Conservation (phyloP, 1,140 invertebrate species). For the Metaphire vulgaris region DNA sequence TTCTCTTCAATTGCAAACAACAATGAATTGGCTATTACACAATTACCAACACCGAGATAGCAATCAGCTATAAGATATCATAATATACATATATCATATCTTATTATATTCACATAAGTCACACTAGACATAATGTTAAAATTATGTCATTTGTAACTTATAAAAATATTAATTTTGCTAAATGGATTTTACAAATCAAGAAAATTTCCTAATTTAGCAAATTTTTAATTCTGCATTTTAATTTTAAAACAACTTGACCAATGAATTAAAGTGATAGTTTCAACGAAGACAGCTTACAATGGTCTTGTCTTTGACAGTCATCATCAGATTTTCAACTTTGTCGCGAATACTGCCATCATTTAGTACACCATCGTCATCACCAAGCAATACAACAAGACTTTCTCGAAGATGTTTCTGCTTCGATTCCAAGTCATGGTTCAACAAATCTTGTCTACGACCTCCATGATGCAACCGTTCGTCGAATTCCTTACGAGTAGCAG, state of each 20-base stretch:
- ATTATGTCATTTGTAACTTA: too few relatives aligned
- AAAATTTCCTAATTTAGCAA: too few relatives aligned
- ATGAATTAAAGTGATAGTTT: too few relatives aligned
- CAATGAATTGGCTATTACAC: conserved; percentile 14
- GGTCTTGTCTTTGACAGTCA: conserved; percentile 34
- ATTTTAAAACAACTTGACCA: too few relatives aligned
- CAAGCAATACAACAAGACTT: background rate
- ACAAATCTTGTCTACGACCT: background rate
- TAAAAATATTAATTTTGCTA: too few relatives aligned
- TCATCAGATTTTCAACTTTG: background rate
- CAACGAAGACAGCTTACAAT: conserved; percentile 36
- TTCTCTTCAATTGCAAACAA: conserved; percentile 36
- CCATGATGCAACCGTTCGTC: conserved; percentile 1
- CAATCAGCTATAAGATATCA: too few relatives aligned
- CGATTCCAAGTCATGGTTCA: background rate
- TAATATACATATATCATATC: too few relatives aligned
- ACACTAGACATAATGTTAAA: too few relatives aligned
- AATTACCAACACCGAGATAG: too few relatives aligned
- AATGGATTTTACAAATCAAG: too few relatives aligned
- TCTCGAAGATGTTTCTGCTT: background rate
- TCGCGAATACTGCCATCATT: background rate
- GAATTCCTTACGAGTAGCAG: background rate
- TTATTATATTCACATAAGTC: too few relatives aligned
- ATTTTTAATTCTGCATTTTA: too few relatives aligned
- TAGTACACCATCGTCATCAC: background rate